These are phyloP conservation scores for Syngnathus floridae DNA, from an alignment of 2,113 vertebrate species.

Conservation along the genomic window DNA sequence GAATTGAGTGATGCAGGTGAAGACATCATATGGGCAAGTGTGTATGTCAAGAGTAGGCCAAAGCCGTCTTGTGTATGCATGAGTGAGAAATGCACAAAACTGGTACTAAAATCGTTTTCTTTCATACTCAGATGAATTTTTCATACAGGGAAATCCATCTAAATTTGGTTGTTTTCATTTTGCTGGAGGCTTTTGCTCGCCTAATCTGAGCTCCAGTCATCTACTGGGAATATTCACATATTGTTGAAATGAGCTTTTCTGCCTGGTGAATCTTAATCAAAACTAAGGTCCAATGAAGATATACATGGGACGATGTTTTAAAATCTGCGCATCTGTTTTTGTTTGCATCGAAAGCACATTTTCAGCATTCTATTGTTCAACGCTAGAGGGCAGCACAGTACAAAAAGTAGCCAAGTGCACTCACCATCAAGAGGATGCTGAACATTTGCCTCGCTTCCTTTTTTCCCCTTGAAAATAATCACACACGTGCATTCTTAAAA, in stretches of 20 bases:
- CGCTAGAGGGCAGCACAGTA: conserved; percentile 62
- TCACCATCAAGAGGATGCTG: neutral
- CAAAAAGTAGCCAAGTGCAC: neutral
- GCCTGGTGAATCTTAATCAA: neutral
- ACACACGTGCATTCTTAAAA: neutral
- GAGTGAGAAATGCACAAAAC: neutral
- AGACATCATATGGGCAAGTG: neutral
- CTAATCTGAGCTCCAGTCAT: neutral
- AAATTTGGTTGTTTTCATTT: neutral
- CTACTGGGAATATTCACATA: neutral
- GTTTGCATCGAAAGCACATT: neutral
- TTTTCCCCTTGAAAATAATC: too few relatives aligned
- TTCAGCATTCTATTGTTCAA: neutral
- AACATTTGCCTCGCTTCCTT: neutral
- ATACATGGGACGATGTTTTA: neutral
- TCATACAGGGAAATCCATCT: neutral
- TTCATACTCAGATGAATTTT: neutral
- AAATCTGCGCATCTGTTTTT: neutral
- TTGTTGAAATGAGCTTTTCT: neutral
- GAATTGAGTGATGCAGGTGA: neutral
- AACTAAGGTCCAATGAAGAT: neutral
- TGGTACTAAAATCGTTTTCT: too few relatives aligned
- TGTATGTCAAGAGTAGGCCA: neutral
- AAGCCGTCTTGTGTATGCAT: neutral
- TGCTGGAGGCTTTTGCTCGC: conserved; percentile 19